Evolutionary conservation across 2,797 vertebrate genomes (phyloP).

Genomic region (Poeciliopsis paucimaculata): DNA sequence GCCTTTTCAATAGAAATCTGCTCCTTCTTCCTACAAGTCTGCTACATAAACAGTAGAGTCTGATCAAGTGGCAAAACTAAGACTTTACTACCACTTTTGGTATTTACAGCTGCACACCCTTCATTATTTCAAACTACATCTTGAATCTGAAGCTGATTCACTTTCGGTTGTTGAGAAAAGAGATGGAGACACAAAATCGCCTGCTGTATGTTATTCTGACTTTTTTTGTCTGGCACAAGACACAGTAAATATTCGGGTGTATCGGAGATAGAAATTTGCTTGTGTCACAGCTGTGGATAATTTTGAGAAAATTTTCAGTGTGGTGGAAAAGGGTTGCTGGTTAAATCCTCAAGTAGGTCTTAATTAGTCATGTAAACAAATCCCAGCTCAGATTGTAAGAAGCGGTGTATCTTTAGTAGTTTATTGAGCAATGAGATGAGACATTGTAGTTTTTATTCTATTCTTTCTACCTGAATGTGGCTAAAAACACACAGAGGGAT

Average conservation of each 20-base stretch:
- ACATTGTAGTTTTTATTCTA: neutral
- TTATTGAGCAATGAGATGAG: neutral
- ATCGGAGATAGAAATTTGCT: neutral
- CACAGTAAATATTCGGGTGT: neutral
- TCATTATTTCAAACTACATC: neutral
- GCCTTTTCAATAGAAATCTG: neutral
- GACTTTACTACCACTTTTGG: neutral
- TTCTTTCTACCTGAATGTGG: neutral
- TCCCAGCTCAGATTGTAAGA: neutral
- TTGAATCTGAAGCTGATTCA: neutral
- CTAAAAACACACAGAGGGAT: conserved; percentile 16
- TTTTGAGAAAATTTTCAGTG: neutral
- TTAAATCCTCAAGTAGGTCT: neutral
- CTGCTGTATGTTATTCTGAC: neutral
- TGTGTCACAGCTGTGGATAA: neutral
- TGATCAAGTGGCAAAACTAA: neutral
- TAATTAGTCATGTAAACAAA: neutral
- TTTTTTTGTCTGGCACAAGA: neutral
- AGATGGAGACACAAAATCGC: neutral
- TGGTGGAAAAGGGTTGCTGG: neutral
- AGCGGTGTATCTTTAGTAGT: neutral
- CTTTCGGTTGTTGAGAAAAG: neutral
- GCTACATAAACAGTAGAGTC: neutral
- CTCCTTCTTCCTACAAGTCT: neutral
- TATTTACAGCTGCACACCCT: neutral